Conservation (phyloP, 2,113 vertebrate genomes). For the Tenebrosternarchus preto region DNA sequence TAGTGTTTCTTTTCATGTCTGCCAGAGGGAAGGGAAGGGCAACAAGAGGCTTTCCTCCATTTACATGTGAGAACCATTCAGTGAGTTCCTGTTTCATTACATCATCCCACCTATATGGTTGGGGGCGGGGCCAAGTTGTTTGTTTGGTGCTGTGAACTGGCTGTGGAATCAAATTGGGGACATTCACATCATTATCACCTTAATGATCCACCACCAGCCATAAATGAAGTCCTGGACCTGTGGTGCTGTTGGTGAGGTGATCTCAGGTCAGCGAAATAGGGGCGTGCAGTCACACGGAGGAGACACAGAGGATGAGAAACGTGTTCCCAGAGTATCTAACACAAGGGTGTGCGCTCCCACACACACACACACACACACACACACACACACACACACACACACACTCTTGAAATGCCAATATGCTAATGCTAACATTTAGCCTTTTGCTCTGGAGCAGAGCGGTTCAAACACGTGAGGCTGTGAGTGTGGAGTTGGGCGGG, state of each 20-base stretch:
- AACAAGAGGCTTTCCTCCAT: too few species aligned
- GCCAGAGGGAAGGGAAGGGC: too few species aligned
- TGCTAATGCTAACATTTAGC: constrained; percentile 82
- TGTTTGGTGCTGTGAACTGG: not conserved
- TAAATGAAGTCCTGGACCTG: not conserved
- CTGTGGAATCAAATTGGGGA: not conserved
- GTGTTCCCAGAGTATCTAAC: not conserved
- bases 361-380: constrained; percentile 39
- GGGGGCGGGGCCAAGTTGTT: too few species aligned
- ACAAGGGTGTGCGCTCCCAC: not conserved
- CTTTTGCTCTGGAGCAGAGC: constrained; percentile 63
- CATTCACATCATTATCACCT: not conserved
- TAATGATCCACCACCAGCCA: not conserved
- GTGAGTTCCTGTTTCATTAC: too few species aligned
- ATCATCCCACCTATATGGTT: too few species aligned
- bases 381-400: constrained; percentile 11
- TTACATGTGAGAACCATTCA: too few species aligned
- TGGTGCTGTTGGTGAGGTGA: not conserved
- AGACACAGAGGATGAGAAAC: not conserved
- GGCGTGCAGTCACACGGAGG: constrained; percentile 10
- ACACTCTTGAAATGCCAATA: constrained; percentile 76
- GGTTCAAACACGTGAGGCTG: constrained; percentile 67
- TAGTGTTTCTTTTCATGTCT: too few species aligned
- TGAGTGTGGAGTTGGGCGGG: constrained; percentile 66
- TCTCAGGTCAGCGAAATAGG: constrained; percentile 10